Evolutionary conservation across 2,113 vertebrate genomes (phyloP), one percentile per base, ranked within the genome.

Genomic region (Bubo scandiacus): DNA sequence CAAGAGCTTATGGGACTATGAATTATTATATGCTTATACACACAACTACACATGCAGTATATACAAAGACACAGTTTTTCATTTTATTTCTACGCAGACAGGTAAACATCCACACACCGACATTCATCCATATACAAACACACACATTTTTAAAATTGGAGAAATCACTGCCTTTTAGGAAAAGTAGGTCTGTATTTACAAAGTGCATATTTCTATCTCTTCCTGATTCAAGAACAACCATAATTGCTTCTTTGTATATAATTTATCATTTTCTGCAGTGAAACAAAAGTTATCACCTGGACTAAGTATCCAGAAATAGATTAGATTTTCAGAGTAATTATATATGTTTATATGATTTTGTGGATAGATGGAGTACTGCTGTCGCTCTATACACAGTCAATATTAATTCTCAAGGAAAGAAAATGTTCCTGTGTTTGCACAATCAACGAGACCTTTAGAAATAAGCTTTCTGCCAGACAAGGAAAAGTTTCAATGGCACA

Each of bases 371-470:
- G 92, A 97, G 96, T 91, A 42, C 67, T 75, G 81, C 78, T 30
- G 55, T 92, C 10, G 1, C 95, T 96, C 90, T 95, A 91, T 54
- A 89, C 88, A 96, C 84, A 95, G 96, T 95, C 83, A 96, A 93
- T 97, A 97, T 97, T 97, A 97, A 96, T 97, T 97, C 94, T 97
- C 95, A 96, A 88, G 86, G 86, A 96, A 97, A 90, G 81, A 85
- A 96, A 94, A 95, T 36, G 68, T 95, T 87, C 88, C 96, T 70
- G 88, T 94, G 92, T 97, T 97, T 98, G 96, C 90, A 97, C 85
- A 97, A 95, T 95, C 95, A 97, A 97, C 74, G 72, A 96, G 92
- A 97, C 81, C 86, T 98, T 97, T 96, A 96, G 94, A 97, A 97
- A 97, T 97, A 88, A 97, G 93, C 94, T 96, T 90, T 91, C 84